Base-by-base conservation (phyloP, 2,888 invertebrate genomes). In the Colletes collaris region DNA sequence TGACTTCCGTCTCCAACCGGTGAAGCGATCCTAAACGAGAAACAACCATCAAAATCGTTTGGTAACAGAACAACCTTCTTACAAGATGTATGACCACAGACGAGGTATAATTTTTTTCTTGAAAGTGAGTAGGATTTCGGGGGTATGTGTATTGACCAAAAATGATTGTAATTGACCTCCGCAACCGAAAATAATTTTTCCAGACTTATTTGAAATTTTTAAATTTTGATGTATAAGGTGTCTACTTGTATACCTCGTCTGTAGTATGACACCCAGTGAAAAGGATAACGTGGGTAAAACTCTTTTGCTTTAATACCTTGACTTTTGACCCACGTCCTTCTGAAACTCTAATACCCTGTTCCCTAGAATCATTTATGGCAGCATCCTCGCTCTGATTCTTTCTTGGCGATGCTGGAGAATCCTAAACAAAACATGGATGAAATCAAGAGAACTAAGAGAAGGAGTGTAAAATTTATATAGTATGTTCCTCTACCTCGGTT, bases 1-100 rank as follows among this genome's bases (percentile, higher is more conserved):
- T 13, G 96, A 96, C 91, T 96, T 96, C 83, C 96, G 92, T 88
- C 96, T 93, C 96, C 96, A 96, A 72, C 95, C 95, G 8, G 95
- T 95, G 86, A 96, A 95, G 62, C 93, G 92, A 86, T 93, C 93
- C 91, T 93, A 76, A 75, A 60, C 35, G 27, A 49, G 77, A 66
- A 49, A 66, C 8, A 35, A 16, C 8, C 0, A 27, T 27, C 27
- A 2, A 27, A 27, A 27, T 0, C 27, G 27, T 27, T 27, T 27
- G 27, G 27, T 2, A 27, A 27, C 27, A 27, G 27, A 27, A 27
- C 27, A 27, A 2, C 27, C 27, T 27, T 27, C 27, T 27, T 27
- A 0, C 27, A 27, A 27, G 27, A 2, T 27, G 27, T 27, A 27
- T 27, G 27, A 27, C 27, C 27, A 27, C 27, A 27, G 27, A 27